Percentiles rank a stretch among this genome's conserved stretches.
These are phyloP conservation scores for human (Homo sapiens) DNA, from an alignment of 2,113 vertebrate genomes.

Conservation along the genomic window DNA sequence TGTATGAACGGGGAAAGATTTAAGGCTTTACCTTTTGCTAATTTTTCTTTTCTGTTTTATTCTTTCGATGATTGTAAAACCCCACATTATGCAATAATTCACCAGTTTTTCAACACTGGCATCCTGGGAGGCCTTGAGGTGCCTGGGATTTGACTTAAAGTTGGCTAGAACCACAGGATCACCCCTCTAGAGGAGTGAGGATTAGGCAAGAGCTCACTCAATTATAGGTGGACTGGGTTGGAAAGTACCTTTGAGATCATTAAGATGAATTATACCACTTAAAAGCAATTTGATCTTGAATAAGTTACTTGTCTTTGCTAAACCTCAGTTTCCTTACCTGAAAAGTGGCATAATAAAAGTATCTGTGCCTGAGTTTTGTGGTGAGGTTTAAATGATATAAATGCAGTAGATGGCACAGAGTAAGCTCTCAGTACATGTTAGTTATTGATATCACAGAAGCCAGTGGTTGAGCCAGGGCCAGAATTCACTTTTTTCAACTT, in stretches of 20 bases:
- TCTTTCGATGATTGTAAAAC: constrained; percentile 23
- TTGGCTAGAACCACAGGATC: constrained; percentile 32
- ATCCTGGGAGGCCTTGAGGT: neutral
- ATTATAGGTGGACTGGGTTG: neutral
- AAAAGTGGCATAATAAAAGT: neutral
- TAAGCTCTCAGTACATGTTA: neutral
- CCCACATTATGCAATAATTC: neutral
- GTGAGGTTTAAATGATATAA: neutral
- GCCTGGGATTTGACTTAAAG: constrained; percentile 12
- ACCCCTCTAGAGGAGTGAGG: neutral
- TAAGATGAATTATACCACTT: neutral
- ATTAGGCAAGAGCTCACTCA: neutral
- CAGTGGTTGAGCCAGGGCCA: neutral
- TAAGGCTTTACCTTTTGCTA: neutral
- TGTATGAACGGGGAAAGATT: neutral
- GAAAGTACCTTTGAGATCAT: neutral
- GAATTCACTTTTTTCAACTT: constrained; percentile 35
- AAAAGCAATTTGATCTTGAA: neutral
- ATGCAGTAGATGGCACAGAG: neutral
- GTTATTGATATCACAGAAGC: neutral
- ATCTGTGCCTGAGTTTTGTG: neutral
- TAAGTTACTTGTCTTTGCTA: neutral
- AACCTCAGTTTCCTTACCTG: neutral
- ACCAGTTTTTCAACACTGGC: neutral
- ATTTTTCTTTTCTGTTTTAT: constrained; percentile 21